Evolutionary conservation across 2,113 vertebrate genomes (phyloP), one percentile per base, ranked within the genome.

Genomic region (Aleadryas rufinucha): DNA sequence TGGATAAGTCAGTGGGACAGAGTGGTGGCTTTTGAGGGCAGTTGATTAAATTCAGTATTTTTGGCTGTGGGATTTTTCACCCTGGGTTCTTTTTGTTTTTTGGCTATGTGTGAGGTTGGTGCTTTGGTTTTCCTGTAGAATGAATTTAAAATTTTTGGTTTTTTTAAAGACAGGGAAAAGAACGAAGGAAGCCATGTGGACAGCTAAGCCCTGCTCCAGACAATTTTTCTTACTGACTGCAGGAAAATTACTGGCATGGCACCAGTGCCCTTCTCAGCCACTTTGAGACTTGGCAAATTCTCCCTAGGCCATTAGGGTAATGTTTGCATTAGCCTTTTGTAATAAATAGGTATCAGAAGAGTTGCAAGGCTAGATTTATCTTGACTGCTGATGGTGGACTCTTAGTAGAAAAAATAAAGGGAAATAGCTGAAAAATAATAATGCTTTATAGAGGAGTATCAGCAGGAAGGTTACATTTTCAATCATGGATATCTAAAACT

Each of bases 281-380:
- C 89, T 92, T 65, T 64, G 86, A 78, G 72, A 81, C 80, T 89
- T 92, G 87, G 77, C 72, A 89, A 68, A 50, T 85, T 80, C 87
- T 92, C 52, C 56, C 20, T 68, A n/a, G 35, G 39, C 71, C 75
- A 37, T 72, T 81, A 92, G 80, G 52, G 45, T 88, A 74, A 86
- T 44, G 47, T 74, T 90, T 92, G 83, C 81, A 83, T 94, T 94
- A 87, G 53, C 53, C 42, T 88, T 89, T 72, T 60, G 37, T 78
- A 75, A 64, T 71, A 85, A 94, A 65, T 52, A 60, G 52, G 30
- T 77, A 75, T 70, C 84, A 87, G 80, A 93, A 87, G 56, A 53
- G 44, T 75, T 95, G 85, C 92, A 81, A 74, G 66, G 39, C 35
- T 54, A 16, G 59, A 61, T 79, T 65, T 61, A 11, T 72, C 57